Conservation (phyloP, 2,888 invertebrate species). For the Monoplex corrugatus region DNA sequence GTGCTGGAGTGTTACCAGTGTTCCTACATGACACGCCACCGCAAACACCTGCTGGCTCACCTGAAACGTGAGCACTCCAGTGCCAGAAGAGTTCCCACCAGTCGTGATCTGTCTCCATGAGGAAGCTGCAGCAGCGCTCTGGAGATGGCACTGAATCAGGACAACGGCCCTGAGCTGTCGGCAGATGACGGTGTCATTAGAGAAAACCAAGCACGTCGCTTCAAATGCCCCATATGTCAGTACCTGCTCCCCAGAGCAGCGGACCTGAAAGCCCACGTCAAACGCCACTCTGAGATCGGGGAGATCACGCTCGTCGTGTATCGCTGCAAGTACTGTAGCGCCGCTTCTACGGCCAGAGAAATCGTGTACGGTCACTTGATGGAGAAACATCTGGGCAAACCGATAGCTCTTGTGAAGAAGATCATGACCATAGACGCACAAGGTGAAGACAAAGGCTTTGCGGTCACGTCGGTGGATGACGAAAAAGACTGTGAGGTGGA, state of each 20-base stretch:
- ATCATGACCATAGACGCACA: conserved; percentile 59
- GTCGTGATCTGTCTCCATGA: not conserved
- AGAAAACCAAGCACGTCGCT: conserved; percentile 58
- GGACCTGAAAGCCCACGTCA: conserved; percentile 60
- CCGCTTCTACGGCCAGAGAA: conserved; percentile 61
- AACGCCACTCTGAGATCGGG: conserved; percentile 59
- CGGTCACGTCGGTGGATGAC: conserved; percentile 60
- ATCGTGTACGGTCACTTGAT: conserved; percentile 60
- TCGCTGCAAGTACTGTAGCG: conserved; percentile 62
- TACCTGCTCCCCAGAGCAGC: conserved; percentile 62
- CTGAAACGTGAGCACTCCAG: conserved; percentile 57
- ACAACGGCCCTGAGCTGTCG: conserved; percentile 41
- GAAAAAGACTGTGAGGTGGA: conserved; percentile 11
- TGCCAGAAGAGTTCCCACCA: conserved; percentile 42
- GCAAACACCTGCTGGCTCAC: conserved; percentile 59
- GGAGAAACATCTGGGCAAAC: conserved; percentile 62
- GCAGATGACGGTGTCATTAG: conserved; percentile 40
- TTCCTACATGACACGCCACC: conserved; percentile 61
- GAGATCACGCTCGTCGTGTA: conserved; percentile 60
- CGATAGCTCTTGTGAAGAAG: conserved; percentile 60
- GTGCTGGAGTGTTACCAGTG: conserved; percentile 61
- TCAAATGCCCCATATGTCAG: conserved; percentile 61
- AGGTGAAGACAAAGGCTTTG: conserved; percentile 60
- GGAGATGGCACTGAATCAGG: conserved; percentile 24
- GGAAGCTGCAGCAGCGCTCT: conserved; percentile 23